Base-by-base conservation (phyloP, 1,140 invertebrate genomes). In the Druon quercuslanigerum region DNA sequence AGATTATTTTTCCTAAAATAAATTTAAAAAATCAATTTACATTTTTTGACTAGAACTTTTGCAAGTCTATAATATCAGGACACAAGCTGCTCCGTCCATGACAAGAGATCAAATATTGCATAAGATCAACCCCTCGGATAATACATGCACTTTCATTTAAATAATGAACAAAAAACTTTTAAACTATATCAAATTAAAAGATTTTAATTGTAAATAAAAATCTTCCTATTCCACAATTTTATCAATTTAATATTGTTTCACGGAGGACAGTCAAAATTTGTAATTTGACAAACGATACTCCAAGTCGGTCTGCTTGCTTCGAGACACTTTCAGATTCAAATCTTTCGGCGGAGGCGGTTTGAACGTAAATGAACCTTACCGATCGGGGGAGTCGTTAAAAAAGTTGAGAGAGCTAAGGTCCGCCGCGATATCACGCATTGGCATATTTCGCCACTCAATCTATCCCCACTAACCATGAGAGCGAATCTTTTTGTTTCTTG, bases 371-470 rank as follows among this genome's bases (percentile, higher is more conserved):
- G 60, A 14, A 40, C 25, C 60, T 66, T 40, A 14, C 33, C 7
- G 60, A 40, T 66, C 40, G 60, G 60, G 60, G 60, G 40, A 33
- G 25, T 33, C 33, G 60, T 40, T 66, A 66, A 66, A 66, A 66
- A 33, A 40, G 25, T 40, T 25, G n/a, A 40, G 57, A 60, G 57
- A 33, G 33, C 25, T 66, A 25, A 57, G 17, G 56, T 57, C 25
- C 17, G 19, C 2, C 57, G 8, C 60, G 20, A 40, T 40, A 66
- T 66, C 60, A 66, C 60, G 60, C 2, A 66, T 14, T 66, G 14
- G 60, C 20, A 56, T 16, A 14, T 33, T 66, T 66, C 25, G 20
- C 33, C n/a, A n/a, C 25, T 66, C 40, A 0, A 14, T 40, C 25
- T 66, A n/a, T 66, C 13, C 6, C 0, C n/a, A 66, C 13, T 66